These are phyloP conservation scores for Siniperca obscura DNA, from an alignment of 2,797 vertebrate species.

Conservation along the genomic window DNA sequence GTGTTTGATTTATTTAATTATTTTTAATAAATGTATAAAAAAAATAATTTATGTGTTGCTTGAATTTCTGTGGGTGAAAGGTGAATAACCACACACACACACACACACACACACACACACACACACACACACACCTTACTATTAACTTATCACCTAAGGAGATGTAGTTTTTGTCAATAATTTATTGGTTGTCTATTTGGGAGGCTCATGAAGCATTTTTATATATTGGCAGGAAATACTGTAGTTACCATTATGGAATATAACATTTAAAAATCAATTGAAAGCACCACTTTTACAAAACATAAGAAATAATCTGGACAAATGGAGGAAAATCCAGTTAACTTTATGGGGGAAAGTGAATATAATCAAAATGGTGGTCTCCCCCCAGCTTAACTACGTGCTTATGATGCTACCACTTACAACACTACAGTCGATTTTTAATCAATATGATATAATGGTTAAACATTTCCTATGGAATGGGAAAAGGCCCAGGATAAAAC, in stretches of 20 bases:
- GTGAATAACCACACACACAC: background rate
- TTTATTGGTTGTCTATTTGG: background rate
- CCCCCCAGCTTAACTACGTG: too few relatives aligned
- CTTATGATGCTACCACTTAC: too few relatives aligned
- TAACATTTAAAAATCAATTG: background rate
- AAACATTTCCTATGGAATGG: too few relatives aligned
- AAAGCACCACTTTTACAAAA: too few relatives aligned
- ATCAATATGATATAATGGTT: too few relatives aligned
- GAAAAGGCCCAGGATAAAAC: too few relatives aligned
- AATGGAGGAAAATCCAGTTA: too few relatives aligned
- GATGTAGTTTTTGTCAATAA: background rate
- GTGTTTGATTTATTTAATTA: conserved; percentile 49
- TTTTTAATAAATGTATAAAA: conserved; percentile 60
- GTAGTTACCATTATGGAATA: conserved; percentile 2
- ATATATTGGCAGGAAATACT: background rate
- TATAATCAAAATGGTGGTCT: too few relatives aligned
- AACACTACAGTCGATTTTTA: too few relatives aligned
- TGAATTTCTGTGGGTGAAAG: conserved; percentile 11
- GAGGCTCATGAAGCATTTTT: background rate
- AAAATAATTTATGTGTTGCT: background rate
- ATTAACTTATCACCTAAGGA: background rate
- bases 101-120: background rate
- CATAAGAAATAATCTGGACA: too few relatives aligned
- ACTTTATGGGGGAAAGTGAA: too few relatives aligned
- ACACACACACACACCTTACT: background rate